Conservation (phyloP, 2,113 vertebrate species). For the Carassius gibelio region DNA sequence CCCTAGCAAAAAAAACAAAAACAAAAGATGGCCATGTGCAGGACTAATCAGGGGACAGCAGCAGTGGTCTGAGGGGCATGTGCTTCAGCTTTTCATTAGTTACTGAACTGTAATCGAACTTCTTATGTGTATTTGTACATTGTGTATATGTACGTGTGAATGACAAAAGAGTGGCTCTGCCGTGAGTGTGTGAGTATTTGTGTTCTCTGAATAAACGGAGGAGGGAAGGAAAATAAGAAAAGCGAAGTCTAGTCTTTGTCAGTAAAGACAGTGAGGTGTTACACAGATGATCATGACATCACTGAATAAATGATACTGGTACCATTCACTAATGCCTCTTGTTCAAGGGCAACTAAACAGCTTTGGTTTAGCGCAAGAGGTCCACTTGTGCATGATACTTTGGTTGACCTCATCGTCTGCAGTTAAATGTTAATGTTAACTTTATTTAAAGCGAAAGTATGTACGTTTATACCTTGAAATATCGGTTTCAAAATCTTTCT, state of each 20-base stretch:
- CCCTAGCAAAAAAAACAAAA: not conserved
- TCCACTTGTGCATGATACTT: constrained; percentile 15
- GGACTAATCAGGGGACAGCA: constrained; percentile 59
- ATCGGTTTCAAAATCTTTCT: too few relatives aligned
- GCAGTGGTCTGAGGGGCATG: constrained; percentile 58
- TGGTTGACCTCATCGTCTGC: not conserved
- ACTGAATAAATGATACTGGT: not conserved
- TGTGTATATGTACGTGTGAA: constrained; percentile 43
- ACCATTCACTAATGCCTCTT: not conserved
- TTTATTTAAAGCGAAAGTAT: not conserved
- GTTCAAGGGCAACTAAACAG: not conserved
- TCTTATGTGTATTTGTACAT: constrained; percentile 59
- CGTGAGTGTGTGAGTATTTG: constrained; percentile 28
- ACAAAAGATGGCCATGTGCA: constrained; percentile 52
- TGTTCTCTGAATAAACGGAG: constrained; percentile 34
- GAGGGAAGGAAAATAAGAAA: not conserved
- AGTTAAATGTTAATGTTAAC: not conserved
- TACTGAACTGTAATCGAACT: constrained; percentile 57
- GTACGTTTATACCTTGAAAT: too few relatives aligned
- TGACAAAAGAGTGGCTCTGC: constrained; percentile 5
- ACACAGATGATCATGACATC: not conserved
- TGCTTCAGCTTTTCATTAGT: constrained; percentile 61
- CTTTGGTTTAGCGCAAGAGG: constrained; percentile 15
- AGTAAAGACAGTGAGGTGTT: not conserved
- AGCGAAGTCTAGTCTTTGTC: constrained; percentile 8